Evolutionary conservation across 2,797 vertebrate species (phyloP), one percentile per base, ranked within the genome.

Genomic region (Rhinogobio ventralis): DNA sequence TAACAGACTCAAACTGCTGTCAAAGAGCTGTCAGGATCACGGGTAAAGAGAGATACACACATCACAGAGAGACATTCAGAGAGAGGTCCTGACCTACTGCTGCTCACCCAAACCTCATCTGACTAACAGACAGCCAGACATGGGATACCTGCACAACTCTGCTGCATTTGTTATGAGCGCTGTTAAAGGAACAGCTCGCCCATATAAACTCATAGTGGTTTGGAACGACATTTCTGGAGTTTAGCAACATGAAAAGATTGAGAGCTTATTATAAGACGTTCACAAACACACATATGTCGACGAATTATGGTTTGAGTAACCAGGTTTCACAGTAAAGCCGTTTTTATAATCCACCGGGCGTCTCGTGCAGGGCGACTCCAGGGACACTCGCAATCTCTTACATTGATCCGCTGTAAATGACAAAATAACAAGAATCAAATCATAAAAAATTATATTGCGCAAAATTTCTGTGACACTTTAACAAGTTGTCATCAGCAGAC

Each of bases 61-160:
- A 53, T 74, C 71, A 75, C 72, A 83, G 15, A 64, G 69, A 82
- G 53, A 73, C 11, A 30, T 51, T 66, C 28, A 74, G 72, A 66
- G 72, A 66, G 82, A 76, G 82, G 72, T 83, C 77, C 73, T 83
- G 60, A 67, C 81, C 72, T 33, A 76, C 39, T 64, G 73, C 69
- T 73, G 72, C 72, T 83, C 15, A 20, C 15, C 46, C 20, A n/a
- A 49, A 55, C 46, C 30, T 73, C 69, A 49, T 71, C 55, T 49
- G 53, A 62, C 68, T 73, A 60, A 60, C 53, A 82, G 53, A 53
- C 46, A 53, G 46, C 15, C n/a, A 25, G 7, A 30, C 60, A 17
- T 39, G 60, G 23, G 55, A 82, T 28, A 83, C 17, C 49, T 67
- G 39, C 81, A 53, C 36, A 62, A 14, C 5, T 14, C 0, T 5